Percentiles rank a stretch among this genome's conserved stretches.
phyloP scores from a whole-genome alignment of 2,113 vertebrate species.

The Agelaius tricolor region DNA sequence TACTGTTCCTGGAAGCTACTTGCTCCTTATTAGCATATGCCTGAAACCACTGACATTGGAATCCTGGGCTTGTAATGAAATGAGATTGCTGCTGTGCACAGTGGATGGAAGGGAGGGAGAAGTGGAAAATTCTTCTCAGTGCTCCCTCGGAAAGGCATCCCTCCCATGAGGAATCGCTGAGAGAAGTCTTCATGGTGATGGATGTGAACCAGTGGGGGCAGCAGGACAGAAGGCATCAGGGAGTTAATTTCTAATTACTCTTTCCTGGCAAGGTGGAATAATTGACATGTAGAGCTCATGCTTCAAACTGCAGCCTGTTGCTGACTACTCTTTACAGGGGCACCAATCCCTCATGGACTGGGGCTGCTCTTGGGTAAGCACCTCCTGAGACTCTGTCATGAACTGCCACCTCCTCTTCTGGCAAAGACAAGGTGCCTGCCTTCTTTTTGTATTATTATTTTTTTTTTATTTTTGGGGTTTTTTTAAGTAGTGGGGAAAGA shows the following conservation, averaged over 20 bases:
- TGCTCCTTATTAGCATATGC: neutral
- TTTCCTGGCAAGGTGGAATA: neutral
- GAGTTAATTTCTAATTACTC: slow-evolving; percentile 5
- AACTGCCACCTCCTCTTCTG: neutral
- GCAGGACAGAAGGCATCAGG: neutral
- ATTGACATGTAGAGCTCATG: neutral
- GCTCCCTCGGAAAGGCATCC: neutral
- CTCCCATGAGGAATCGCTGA: neutral
- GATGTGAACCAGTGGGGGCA: neutral
- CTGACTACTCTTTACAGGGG: neutral
- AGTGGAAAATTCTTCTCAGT: neutral
- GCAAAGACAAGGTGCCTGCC: neutral
- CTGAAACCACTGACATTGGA: neutral
- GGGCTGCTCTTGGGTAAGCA: neutral
- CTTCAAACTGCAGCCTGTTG: neutral
- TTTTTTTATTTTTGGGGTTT: fast-evolving
- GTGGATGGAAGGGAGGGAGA: neutral
- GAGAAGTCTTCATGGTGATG: neutral
- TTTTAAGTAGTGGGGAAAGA: neutral
- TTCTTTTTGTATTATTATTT: neutral
- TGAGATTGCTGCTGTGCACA: neutral
- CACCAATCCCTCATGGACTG: neutral
- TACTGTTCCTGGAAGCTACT: neutral
- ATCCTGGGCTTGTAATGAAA: neutral
- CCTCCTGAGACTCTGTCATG: neutral